Base-by-base conservation (phyloP, 2,113 vertebrate species). In the Heterochromis multidens region DNA sequence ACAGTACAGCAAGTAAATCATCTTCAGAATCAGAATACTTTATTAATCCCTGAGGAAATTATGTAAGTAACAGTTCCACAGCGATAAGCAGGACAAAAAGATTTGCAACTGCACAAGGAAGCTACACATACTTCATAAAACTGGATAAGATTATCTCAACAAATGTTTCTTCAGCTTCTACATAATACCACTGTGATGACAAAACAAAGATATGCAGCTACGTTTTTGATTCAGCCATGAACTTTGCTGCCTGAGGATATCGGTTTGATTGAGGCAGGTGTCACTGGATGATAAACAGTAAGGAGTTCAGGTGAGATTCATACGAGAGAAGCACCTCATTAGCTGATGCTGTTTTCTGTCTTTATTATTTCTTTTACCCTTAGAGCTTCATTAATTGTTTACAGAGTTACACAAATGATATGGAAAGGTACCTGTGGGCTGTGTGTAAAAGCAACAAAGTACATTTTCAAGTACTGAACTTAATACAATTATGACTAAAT, bases 1-100 rank as follows among this genome's bases (percentile, higher is more conserved):
- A 21, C 21, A 67, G 46, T 25, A 63, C 52, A 81, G 23, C 9
- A 21, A 81, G 35, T 72, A 80, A 81, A 93, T 83, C 56, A 83
- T 70, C 74, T 21, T n/a, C n/a, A n/a, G n/a, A n/a, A n/a, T n/a
- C n/a, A n/a, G n/a, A n/a, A n/a, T n/a, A n/a, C n/a, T n/a, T n/a
- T n/a, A n/a, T n/a, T n/a, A n/a, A n/a, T n/a, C n/a, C n/a, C n/a
- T n/a, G n/a, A n/a, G n/a, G n/a, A n/a, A n/a, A n/a, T n/a, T n/a
- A n/a, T n/a, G n/a, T n/a, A n/a, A n/a, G n/a, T n/a, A n/a, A n/a
- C n/a, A n/a, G n/a, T n/a, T n/a, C n/a, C n/a, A n/a, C n/a, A n/a
- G n/a, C n/a, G n/a, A n/a, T n/a, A n/a, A n/a, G n/a, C n/a, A n/a
- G n/a, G n/a, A n/a, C 33, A 8, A 21, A 83, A 67, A 82, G 16